These are phyloP conservation scores for Beris morrisii DNA, from an alignment of 2,888 invertebrate species.

Conservation along the genomic window DNA sequence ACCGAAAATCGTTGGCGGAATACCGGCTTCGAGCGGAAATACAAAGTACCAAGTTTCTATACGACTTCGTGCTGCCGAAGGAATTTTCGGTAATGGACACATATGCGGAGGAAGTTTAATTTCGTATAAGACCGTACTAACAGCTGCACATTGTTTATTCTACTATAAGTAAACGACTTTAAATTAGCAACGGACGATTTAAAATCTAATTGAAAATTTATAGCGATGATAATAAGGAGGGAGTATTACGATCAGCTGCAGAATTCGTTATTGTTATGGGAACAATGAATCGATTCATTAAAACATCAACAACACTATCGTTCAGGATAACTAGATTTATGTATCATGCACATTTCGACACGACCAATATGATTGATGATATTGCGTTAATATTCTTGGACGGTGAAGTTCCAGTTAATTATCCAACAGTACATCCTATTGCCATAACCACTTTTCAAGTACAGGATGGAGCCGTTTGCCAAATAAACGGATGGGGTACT, in stretches of 20 bases:
- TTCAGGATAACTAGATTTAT: conserved; percentile 44
- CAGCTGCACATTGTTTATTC: conserved; percentile 38
- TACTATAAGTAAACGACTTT: conserved; percentile 21
- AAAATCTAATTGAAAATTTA: conserved; percentile 2
- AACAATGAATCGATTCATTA: conserved; percentile 48
- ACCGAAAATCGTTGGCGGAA: conserved; percentile 47
- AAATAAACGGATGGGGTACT: conserved; percentile 52
- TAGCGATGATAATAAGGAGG: conserved; percentile 20
- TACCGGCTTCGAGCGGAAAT: conserved; percentile 33
- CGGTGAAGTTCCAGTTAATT: conserved; percentile 46
- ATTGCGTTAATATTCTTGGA: conserved; percentile 47
- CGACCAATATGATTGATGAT: conserved; percentile 47
- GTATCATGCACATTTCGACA: conserved; percentile 36
- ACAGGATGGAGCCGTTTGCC: conserved; percentile 45
- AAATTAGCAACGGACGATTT: background rate
- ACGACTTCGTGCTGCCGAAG: conserved; percentile 42
- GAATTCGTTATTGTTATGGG: conserved; percentile 51
- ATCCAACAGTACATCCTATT: conserved; percentile 49
- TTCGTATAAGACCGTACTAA: conserved; percentile 34
- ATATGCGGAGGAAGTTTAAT: conserved; percentile 40
- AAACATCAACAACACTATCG: conserved; percentile 44
- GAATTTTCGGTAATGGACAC: conserved; percentile 37
- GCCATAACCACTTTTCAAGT: conserved; percentile 40
- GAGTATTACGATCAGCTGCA: conserved; percentile 5
- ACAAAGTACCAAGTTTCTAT: conserved; percentile 47